These are phyloP conservation scores for Cheilosia pagana DNA, from an alignment of 2,888 invertebrate species.

Conservation along the genomic window DNA sequence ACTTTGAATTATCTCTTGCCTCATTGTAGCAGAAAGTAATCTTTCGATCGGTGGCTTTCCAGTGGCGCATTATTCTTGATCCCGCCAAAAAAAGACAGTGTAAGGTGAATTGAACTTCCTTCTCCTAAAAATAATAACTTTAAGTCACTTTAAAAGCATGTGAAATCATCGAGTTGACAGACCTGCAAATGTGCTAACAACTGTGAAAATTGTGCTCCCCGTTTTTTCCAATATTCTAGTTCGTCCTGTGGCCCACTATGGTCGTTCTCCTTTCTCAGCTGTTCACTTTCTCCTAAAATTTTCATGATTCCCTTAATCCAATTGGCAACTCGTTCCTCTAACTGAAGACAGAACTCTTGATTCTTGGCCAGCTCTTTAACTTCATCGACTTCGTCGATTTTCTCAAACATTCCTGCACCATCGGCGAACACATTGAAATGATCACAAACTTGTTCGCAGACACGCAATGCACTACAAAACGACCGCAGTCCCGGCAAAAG, in stretches of 20 bases:
- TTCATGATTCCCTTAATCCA: conserved; percentile 93
- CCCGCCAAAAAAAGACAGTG: conserved; percentile 90
- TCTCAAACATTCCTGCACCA: conserved; percentile 86
- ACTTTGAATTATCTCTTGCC: conserved; percentile 97
- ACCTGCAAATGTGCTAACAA: conserved; percentile 90
- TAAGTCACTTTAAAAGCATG: too few species aligned
- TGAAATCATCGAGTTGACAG: background rate
- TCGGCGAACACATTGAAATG: conserved; percentile 92
- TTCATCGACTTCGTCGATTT: conserved; percentile 86
- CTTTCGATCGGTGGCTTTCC: conserved; percentile 94
- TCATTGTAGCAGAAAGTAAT: conserved; percentile 98
- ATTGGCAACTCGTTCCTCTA: conserved; percentile 90
- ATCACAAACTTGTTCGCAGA: conserved; percentile 93
- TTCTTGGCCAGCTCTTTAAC: conserved; percentile 89
- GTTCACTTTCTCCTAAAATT: conserved; percentile 95
- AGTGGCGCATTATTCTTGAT: conserved; percentile 91
- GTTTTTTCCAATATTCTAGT: conserved; percentile 97
- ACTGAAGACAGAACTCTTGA: conserved; percentile 86
- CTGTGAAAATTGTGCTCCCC: conserved; percentile 96
- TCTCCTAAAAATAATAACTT: conserved; percentile 84
- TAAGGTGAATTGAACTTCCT: conserved; percentile 91
- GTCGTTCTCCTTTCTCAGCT: conserved; percentile 95
- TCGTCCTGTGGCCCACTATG: conserved; percentile 97
- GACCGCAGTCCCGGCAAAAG: conserved; percentile 92
- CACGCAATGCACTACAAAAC: conserved; percentile 94